Evolutionary conservation across 2,113 vertebrate genomes (phyloP), one percentile per base, ranked within the genome.

Genomic region (Pyxicephalus adspersus): DNA sequence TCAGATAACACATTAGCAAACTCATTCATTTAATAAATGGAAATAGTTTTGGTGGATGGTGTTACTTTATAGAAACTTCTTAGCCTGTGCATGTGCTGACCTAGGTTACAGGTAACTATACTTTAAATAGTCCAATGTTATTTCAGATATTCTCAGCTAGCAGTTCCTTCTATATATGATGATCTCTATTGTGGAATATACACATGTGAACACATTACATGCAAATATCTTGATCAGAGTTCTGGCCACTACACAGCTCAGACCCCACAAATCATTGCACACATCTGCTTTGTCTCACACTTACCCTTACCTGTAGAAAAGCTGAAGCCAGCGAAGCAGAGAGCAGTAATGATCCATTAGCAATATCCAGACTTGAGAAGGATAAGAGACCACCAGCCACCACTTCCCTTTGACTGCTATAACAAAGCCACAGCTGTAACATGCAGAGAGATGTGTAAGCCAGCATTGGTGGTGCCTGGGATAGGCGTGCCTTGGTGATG

Each of bases 381-480:
- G 66, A 63, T 23, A 25, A 51, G 25, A 60, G 84, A 73, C 18
- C 83, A 83, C 84, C 66, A 77, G 86, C 83, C 80, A 38, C 84
- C 89, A 72, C 90, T 89, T 64, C 89, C 88, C 77, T 85, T 75
- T 85, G 72, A 73, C 81, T 76, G 86, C 86, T 89, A 85, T 88
- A 87, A 87, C 88, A 87, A 88, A 87, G 64, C 88, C 86, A 51
- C 79, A 83, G 81, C 7, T 86, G 86, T 86, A 87, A 88, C 89
- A 88, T 86, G 87, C 86, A 83, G 61, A 70, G 72, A 85, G 81
- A 76, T 51, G 84, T 83, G 85, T 58, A 71, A 61, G 0, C 57
- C 29, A 22, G 57, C 84, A 88, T 92, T 91, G 91, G 91, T 19
- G 2, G 22, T 82, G 84, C 63, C 84, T 83, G 6, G 71, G 25